Percentiles rank a stretch among this genome's conserved stretches.
Conservation (phyloP, 1,140 invertebrate genomes). For the Drosophila novamexicana region DNA sequence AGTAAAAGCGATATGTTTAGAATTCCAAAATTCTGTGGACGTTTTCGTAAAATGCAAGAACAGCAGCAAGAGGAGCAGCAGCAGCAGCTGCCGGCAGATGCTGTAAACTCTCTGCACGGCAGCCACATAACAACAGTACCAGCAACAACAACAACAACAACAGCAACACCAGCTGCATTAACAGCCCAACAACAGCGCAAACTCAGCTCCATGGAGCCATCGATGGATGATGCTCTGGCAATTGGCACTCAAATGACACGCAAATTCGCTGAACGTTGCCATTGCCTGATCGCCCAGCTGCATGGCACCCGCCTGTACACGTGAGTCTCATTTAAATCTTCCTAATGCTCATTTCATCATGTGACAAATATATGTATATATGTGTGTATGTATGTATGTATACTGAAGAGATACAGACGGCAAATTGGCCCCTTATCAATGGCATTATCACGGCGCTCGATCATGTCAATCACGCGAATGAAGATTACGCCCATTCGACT, state of each 20-base stretch:
- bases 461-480: constrained; percentile 60
- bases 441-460: constrained; percentile 49
- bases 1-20: constrained; percentile 47
- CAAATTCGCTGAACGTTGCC: constrained; percentile 63
- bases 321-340: constrained; percentile 53
- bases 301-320: constrained; percentile 73
- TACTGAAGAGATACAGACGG: too few relatives aligned
- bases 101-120: constrained; percentile 7
- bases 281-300: constrained; percentile 61
- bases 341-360: constrained; percentile 32
- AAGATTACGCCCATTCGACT: constrained; percentile 22
- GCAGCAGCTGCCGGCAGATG: constrained; percentile 7
- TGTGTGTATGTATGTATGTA: background rate
- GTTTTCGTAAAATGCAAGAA: constrained; percentile 61
- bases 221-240: constrained; percentile 76
- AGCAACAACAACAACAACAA: constrained; percentile 8
- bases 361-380: constrained; percentile 26
- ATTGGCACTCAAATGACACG: constrained; percentile 78
- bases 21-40: constrained; percentile 62
- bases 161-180: constrained; percentile 26
- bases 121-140: background rate
- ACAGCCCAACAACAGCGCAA: constrained; percentile 69
- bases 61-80: constrained; percentile 29
- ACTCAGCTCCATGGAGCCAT: constrained; percentile 73
- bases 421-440: constrained; percentile 42